Percentiles rank a stretch among this genome's conserved stretches.
These are phyloP conservation scores for Julus scanicus DNA, from an alignment of 2,888 invertebrate species.

Conservation along the genomic window DNA sequence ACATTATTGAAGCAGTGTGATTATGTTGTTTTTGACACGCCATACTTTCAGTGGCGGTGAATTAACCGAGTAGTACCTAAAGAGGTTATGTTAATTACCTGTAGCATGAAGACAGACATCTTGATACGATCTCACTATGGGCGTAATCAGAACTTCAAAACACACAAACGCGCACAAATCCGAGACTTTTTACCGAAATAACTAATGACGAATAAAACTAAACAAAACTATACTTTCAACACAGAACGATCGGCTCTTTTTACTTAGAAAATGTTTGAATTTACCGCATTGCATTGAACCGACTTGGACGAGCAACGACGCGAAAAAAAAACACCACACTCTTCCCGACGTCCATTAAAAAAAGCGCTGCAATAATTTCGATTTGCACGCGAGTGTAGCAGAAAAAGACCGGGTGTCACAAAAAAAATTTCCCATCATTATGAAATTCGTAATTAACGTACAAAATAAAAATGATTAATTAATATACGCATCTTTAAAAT, in stretches of 20 bases:
- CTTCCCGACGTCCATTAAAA: not conserved
- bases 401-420: not conserved
- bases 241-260: not conserved
- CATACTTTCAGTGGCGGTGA: no score
- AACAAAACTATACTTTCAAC: not conserved
- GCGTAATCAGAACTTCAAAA: no score
- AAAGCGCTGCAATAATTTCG: not conserved
- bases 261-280: not conserved
- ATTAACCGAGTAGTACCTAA: no score
- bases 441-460: no score
- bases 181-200: not conserved
- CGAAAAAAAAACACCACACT: not conserved
- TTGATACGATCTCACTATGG: no score
- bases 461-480: no score
- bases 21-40: no score
- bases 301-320: not conserved
- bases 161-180: not conserved
- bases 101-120: no score
- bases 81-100: no score
- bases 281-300: conserved; percentile 2
- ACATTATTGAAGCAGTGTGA: no score
- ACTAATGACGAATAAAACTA: not conserved
- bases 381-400: not conserved
- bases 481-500: no score
- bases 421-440: no score